These are phyloP conservation scores for Acomys russatus DNA, from an alignment of 2,797 vertebrate genomes.

Conservation along the genomic window DNA sequence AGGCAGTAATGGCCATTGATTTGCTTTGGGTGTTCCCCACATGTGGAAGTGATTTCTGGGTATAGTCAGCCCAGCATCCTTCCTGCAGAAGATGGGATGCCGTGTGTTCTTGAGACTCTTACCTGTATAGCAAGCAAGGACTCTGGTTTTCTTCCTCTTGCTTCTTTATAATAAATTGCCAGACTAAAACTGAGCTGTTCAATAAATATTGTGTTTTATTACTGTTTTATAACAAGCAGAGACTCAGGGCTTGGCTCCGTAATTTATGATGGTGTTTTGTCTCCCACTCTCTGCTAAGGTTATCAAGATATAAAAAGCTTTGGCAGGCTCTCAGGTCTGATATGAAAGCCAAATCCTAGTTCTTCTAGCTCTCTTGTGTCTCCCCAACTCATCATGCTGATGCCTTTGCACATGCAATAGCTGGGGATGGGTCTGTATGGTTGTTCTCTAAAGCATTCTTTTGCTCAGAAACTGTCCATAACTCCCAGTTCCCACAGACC, in stretches of 20 bases:
- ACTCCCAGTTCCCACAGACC: not conserved
- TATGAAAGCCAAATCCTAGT: constrained; percentile 57
- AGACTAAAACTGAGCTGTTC: constrained; percentile 73
- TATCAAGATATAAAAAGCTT: constrained; percentile 77
- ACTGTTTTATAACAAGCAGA: constrained; percentile 54
- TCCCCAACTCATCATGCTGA: constrained; percentile 47
- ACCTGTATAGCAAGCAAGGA: constrained; percentile 48
- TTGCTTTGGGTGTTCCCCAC: constrained; percentile 48
- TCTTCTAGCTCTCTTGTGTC: constrained; percentile 29
- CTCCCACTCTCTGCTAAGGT: constrained; percentile 61
- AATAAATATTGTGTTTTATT: constrained; percentile 79
- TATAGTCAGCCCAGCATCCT: constrained; percentile 28
- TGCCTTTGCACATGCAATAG: not conserved
- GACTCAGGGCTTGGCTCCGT: constrained; percentile 62
- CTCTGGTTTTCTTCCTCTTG: constrained; percentile 35
- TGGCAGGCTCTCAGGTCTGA: constrained; percentile 48
- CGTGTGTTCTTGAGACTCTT: constrained; percentile 38
- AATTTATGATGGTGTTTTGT: constrained; percentile 78
- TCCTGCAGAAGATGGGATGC: not conserved
- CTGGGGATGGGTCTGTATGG: not conserved
- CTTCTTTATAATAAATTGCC: constrained; percentile 73
- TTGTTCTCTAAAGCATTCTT: not conserved
- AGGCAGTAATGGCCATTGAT: constrained; percentile 31
- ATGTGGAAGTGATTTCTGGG: constrained; percentile 65
- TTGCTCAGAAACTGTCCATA: constrained; percentile 15